Evolutionary conservation across 2,797 vertebrate genomes (phyloP), one percentile per base, ranked within the genome.

Genomic region (Synaphobranchus kaupii): DNA sequence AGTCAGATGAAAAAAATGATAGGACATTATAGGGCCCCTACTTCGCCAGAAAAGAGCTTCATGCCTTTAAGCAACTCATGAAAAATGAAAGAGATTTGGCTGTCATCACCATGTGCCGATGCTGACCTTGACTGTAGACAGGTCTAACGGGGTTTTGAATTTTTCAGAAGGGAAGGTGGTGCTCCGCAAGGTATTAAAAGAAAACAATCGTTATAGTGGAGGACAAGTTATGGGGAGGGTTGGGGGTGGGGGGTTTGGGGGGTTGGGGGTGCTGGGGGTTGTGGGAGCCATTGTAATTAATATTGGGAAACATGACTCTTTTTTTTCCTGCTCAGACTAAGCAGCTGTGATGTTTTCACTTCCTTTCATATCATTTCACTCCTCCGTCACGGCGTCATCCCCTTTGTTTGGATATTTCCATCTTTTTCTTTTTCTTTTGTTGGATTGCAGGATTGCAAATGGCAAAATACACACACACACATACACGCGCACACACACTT

Each of bases 21-120:
- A 83, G 89, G 78, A 89, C 89, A 91, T 93, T 93, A 89, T 89
- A 34, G 88, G 89, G 85, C 83, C 84, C 85, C 90, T 87, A 89
- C 91, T 92, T 90, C 87, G 89, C 86, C 91, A 91, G 91, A 86
- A 91, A 91, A 91, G 90, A 85, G 83, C 90, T 91, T 91, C 87
- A 90, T 92, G 90, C 90, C 92, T 93, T 92, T 91, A 93, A 94
- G 92, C 93, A 91, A 93, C 91, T 93, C 93, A 93, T 93, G 93
- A 94, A 93, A 93, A 93, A 93, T 93, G 92, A 92, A 94, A 90
- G 90, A 93, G 93, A 91, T 92, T 92, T 93, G 90, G 90, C 93
- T 93, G 92, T 92, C 92, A 93, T 93, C 90, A 90, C 87, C 90
- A 89, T 90, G 90, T 91, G 89, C 89, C 58, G 84, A 86, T 86